Base-by-base conservation (phyloP, 2,888 invertebrate genomes). In the Oscheius sp. region DNA sequence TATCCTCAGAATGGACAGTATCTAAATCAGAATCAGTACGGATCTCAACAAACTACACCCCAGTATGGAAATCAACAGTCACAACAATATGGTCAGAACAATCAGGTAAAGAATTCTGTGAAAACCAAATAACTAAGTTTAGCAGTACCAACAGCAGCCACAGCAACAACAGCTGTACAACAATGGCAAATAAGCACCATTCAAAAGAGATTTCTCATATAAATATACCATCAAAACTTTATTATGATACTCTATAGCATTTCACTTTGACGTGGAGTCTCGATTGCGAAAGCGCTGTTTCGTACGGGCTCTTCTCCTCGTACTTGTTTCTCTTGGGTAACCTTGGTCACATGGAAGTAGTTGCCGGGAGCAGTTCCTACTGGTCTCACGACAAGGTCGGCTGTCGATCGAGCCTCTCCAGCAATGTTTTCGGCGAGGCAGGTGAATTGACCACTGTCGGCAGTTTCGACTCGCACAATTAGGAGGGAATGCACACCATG, bases 391-490 rank as follows among this genome's bases (percentile, higher is more conserved):
- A 97, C 94, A 82, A 99, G 92, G 90, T 97, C 87, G 47, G 87
- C 87, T 2, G 87, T 86, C 32, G 77, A 77, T 70, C 82, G 70
- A 10, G 82, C 82, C 85, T 95, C 94, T 53, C 99, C 99, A 70
- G 95, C 97, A 78, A 94, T 93, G 90, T 99, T 99, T 91, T 96
- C 95, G 72, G 96, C 96, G 66, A 96, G 93, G 53, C 91, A 92
- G 50, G 95, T 95, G 91, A 97, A 99, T 13, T 96, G 94, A 1
- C 96, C 99, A n/a, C 96, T 96, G 90, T 99, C 98, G 91, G 98
- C 98, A 89, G 95, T 92, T 89, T 96, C 96, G 5, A 92, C 91
- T 92, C 96, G 95, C 83, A 96, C 93, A 78, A 99, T 93, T 63
- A 94, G 93, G 79, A 99, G 91, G 72, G 95, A 93, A 82, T 91